These are phyloP conservation scores for Macaria liturata DNA, from an alignment of 2,888 invertebrate genomes.

Conservation along the genomic window DNA sequence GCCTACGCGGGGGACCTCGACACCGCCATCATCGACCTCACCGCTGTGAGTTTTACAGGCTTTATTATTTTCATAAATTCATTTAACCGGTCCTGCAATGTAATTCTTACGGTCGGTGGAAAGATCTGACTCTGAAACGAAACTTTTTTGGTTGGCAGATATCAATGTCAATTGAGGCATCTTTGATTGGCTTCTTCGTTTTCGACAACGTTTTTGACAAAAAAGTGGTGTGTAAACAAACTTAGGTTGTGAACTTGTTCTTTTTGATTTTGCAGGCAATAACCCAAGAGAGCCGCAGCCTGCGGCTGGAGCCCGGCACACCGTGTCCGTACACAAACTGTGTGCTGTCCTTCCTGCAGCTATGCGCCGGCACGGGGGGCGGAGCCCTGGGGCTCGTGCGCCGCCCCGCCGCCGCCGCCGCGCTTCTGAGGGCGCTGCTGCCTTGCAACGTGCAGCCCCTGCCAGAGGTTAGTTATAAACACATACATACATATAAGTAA, in stretches of 20 bases:
- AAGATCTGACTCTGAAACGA: no score
- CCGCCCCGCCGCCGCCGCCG: constrained; percentile 54
- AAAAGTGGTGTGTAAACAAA: no score
- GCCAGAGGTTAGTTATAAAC: constrained; percentile 39
- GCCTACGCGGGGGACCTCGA: constrained; percentile 60
- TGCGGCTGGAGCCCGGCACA: constrained; percentile 7
- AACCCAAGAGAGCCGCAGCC: constrained; percentile 25
- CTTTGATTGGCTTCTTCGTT: no score
- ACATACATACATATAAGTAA: neutral
- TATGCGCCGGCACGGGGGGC: constrained; percentile 34
- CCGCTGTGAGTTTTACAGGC: constrained; percentile 48
- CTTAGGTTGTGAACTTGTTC: no score
- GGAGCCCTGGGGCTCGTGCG: constrained; percentile 44
- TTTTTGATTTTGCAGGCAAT: constrained; percentile 16
- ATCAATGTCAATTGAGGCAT: no score
- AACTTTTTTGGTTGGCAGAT: no score
- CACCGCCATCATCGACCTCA: constrained; percentile 57
- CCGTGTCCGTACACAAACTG: constrained; percentile 36
- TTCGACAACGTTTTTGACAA: neutral
- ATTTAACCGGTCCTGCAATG: no score
- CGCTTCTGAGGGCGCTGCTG: constrained; percentile 57
- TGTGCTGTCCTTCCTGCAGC: constrained; percentile 44
- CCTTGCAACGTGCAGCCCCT: constrained; percentile 38
- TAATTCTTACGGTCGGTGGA: no score
- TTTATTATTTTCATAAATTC: no score